Percentiles rank a stretch among this genome's conserved stretches.
These are phyloP conservation scores for Anoplophora glabripennis DNA, from an alignment of 1,140 invertebrate genomes.

Conservation along the genomic window DNA sequence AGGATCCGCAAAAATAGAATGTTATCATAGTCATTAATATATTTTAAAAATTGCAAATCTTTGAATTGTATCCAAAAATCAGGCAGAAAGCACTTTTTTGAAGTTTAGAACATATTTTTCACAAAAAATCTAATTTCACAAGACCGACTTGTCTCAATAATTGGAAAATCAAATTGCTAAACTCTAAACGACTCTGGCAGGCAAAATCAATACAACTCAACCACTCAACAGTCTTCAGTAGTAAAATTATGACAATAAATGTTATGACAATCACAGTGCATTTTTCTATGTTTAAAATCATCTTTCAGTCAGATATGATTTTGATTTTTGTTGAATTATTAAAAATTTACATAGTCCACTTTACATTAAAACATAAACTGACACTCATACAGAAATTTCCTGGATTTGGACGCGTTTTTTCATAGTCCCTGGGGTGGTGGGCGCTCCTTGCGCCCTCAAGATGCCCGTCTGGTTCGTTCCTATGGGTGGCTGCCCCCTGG, in stretches of 20 bases:
- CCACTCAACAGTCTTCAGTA: neutral
- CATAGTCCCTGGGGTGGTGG: conserved; percentile 61
- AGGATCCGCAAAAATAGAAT: no score
- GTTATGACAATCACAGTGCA: conserved; percentile 34
- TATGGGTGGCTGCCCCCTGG: conserved; percentile 53
- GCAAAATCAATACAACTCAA: conserved; percentile 1
- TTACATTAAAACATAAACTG: conserved; percentile 3
- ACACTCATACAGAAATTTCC: conserved; percentile 77
- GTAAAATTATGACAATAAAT: conserved; percentile 13
- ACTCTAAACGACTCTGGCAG: conserved; percentile 6
- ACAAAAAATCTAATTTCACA: no score
- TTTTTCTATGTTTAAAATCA: conserved; percentile 4
- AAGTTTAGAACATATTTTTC: no score
- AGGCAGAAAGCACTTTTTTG: no score
- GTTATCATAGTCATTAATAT: no score
- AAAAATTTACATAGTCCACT: conserved; percentile 12
- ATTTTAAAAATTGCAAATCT: no score
- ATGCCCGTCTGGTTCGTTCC: conserved; percentile 56
- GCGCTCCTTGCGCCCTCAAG: conserved; percentile 55
- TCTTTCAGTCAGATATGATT: conserved; percentile 34
- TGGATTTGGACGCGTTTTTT: conserved; percentile 86
- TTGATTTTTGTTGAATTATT: conserved; percentile 22
- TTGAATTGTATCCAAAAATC: no score
- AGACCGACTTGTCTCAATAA: no score
- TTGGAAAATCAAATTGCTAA: neutral